Conservation (phyloP, 2,888 invertebrate genomes). For the Aleiodes testaceus region DNA sequence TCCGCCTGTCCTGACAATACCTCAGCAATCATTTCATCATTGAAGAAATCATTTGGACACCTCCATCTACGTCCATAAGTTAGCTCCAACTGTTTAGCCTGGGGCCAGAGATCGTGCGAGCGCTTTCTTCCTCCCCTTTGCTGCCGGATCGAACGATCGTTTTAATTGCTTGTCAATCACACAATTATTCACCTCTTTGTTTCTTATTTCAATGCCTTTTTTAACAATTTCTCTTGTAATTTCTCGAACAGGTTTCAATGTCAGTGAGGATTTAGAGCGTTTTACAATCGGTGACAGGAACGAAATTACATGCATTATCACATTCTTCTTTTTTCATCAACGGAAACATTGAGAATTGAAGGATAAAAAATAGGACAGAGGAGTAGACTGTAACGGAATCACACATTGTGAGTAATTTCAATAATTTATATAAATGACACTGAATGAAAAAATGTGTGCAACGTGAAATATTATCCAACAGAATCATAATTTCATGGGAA, state of each 20-base stretch:
- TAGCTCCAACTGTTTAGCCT: conserved; percentile 82
- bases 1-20: conserved; percentile 89
- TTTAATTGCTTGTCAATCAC: conserved; percentile 41
- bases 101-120: conserved; percentile 74
- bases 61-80: conserved; percentile 87
- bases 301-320: conserved; percentile 19
- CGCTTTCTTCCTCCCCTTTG: conserved; percentile 66
- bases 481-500: neutral
- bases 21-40: conserved; percentile 91
- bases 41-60: conserved; percentile 89
- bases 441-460: too few relatives aligned
- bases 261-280: too few relatives aligned
- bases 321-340: neutral
- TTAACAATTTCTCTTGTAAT: conserved; percentile 14
- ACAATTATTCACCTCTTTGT: conserved; percentile 5
- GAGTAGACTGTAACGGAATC: neutral
- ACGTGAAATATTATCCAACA: neutral
- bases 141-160: conserved; percentile 54
- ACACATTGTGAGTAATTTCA: neutral
- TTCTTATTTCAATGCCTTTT: neutral
- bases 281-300: conserved; percentile 6
- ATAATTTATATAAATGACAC: neutral
- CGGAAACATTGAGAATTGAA: neutral
- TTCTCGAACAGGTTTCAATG: neutral
- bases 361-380: neutral